These are phyloP conservation scores for Hypena proboscidalis DNA, from an alignment of 2,888 invertebrate genomes.

Conservation along the genomic window DNA sequence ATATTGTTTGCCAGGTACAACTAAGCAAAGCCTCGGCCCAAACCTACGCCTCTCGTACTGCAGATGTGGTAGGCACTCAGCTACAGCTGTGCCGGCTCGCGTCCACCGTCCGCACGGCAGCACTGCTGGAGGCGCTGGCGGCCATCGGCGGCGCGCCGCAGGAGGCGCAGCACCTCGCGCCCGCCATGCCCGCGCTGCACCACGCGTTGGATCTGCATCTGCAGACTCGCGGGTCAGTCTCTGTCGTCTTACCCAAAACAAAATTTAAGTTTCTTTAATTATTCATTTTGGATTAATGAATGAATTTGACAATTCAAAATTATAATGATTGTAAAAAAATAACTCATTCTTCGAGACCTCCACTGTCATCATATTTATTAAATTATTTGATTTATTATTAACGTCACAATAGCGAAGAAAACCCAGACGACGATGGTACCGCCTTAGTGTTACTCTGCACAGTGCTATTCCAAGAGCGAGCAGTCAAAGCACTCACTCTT, in stretches of 20 bases:
- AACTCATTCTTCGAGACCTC: no score
- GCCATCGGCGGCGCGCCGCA: conserved; percentile 62
- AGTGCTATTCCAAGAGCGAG: conserved; percentile 92
- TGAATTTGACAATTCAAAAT: no score
- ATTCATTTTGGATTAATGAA: no score
- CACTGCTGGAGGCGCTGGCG: conserved; percentile 68
- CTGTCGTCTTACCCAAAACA: no score
- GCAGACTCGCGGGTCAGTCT: conserved; percentile 30
- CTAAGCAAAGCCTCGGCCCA: conserved; percentile 62
- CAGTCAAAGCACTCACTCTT: conserved; percentile 88
- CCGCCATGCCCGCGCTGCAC: conserved; percentile 52
- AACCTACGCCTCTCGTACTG: conserved; percentile 63
- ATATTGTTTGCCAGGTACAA: conserved; percentile 55
- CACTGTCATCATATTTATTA: no score
- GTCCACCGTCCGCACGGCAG: conserved; percentile 46
- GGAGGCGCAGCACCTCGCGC: conserved; percentile 51
- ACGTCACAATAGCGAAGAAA: conserved; percentile 50
- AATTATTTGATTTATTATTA: neutral
- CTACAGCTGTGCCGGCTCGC: conserved; percentile 41
- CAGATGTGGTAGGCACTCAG: conserved; percentile 55
- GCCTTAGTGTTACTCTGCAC: conserved; percentile 92
- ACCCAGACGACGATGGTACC: conserved; percentile 75
- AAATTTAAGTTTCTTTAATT: no score
- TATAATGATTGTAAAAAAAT: no score
- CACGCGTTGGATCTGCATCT: conserved; percentile 32